Evolutionary conservation across 2,797 vertebrate genomes (phyloP).

Genomic region (Schizopygopsis malacanthus): DNA sequence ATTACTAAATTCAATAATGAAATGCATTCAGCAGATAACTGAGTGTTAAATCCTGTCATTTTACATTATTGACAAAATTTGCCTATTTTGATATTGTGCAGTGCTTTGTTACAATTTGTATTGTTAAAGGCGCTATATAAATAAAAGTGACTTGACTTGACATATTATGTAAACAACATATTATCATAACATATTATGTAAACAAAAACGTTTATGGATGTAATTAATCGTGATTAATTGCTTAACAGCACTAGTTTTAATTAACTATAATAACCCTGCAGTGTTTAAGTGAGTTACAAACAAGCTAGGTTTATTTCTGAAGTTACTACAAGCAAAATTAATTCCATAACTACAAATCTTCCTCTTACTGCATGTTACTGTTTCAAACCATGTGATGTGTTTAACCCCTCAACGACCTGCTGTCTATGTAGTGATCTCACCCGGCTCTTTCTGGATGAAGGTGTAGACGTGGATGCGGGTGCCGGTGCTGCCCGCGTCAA

Average conservation of each 20-base stretch:
- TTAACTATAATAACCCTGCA: not conserved
- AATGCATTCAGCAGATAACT: no score
- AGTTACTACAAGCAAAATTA: not conserved
- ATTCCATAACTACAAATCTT: not conserved
- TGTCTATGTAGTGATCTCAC: conserved; percentile 67
- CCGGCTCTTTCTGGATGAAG: conserved; percentile 85
- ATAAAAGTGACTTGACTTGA: no score
- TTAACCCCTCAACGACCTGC: not conserved
- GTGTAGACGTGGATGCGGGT: conserved; percentile 95
- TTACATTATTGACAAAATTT: no score
- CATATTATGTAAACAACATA: no score
- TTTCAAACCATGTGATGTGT: not conserved
- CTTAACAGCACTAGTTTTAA: not conserved
- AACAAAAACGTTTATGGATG: no score
- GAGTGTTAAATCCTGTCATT: no score
- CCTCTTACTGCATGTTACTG: not conserved
- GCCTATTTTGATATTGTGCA: no score
- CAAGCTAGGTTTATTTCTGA: not conserved
- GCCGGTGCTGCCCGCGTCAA: conserved; percentile 97
- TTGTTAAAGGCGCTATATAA: no score
- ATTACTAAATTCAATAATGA: no score
- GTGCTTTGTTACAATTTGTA: no score
- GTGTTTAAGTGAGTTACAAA: not conserved
- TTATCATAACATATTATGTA: no score
- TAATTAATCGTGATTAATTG: no score